Base-by-base conservation (phyloP, 2,888 invertebrate species). In the Tenthredo distinguenda region DNA sequence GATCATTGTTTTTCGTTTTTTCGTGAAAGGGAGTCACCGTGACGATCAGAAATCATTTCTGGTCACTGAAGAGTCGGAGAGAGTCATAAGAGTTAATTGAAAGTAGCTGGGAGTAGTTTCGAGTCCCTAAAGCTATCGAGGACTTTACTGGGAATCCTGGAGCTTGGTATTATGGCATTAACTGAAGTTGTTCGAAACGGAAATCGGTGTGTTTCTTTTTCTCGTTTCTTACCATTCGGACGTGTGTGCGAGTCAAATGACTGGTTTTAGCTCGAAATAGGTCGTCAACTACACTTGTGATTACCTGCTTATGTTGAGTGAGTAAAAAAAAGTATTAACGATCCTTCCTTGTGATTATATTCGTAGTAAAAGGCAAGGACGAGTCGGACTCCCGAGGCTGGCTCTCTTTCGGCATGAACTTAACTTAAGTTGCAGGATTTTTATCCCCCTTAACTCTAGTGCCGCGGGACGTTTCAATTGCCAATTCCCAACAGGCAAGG, bases 381-480 rank as follows among this genome's bases (percentile, higher is more conserved):
- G 68, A 68, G 62, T 62, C 26, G 12, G 3, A 62, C 62, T 55
- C n/a, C n/a, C 6, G 6, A n/a, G 55, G n/a, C 7, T 55, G 62
- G 21, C 21, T 43, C 40, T 43, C 72, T 43, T 74, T 74, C 72
- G 40, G 43, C 72, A 7, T 26, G 21, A 26, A 43, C 55, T 55
- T 55, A 55, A 55, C 55, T 55, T n/a, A 55, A 55, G 40, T 74
- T 74, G 18, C n/a, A 21, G 43, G 71, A n/a, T 37, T 18, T 71
- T 71, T 71, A 31, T 71, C 21, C 40, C 9, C 21, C 72, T 34
- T n/a, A 34, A 77, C 77, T 77, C 50, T 15, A 47, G 47, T 76
- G 34, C 62, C 62, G 58, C 37, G n/a, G 21, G 81, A 81, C 62
- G 10, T 62, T 81, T 81, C 81, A 81, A 81, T 81, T 62, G 58